phyloP scores from a whole-genome alignment of 2,888 invertebrate species.

The Carabus problematicus region DNA sequence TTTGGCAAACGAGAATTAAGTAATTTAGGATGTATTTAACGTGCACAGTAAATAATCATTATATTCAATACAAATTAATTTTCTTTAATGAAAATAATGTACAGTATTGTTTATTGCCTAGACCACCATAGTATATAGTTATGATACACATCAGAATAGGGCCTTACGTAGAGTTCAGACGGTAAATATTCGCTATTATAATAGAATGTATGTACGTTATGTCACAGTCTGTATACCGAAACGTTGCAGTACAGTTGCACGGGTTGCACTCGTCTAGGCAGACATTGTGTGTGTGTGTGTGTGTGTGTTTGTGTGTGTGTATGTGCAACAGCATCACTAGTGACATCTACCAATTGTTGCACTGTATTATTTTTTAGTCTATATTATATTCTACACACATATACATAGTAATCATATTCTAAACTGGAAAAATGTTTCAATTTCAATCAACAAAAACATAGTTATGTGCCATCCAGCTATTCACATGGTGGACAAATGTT shows the following conservation, averaged over 20 bases:
- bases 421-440: conserved; percentile 34
- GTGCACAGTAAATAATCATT: not conserved
- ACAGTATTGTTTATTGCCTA: conserved; percentile 62
- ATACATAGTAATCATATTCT: conserved; percentile 40
- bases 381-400: conserved; percentile 44
- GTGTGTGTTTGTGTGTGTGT: no score
- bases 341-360: conserved; percentile 19
- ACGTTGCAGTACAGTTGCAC: conserved; percentile 25
- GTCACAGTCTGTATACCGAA: conserved; percentile 37
- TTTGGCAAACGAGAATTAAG: no score
- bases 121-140: conserved; percentile 57
- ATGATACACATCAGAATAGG: conserved; percentile 61
- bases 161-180: conserved; percentile 52
- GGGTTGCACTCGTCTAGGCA: conserved; percentile 11
- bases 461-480: not conserved
- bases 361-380: conserved; percentile 23
- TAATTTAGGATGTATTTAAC: no score
- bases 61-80: conserved; percentile 56
- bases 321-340: conserved; percentile 17
- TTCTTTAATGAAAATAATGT: conserved; percentile 64
- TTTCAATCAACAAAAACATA: conserved; percentile 29
- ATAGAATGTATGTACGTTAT: conserved; percentile 30
- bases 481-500: conserved; percentile 1
- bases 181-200: conserved; percentile 45
- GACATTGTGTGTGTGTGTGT: not conserved